Evolutionary conservation across 2,888 invertebrate genomes (phyloP).

Genomic region (Tetheella fluctuosa): DNA sequence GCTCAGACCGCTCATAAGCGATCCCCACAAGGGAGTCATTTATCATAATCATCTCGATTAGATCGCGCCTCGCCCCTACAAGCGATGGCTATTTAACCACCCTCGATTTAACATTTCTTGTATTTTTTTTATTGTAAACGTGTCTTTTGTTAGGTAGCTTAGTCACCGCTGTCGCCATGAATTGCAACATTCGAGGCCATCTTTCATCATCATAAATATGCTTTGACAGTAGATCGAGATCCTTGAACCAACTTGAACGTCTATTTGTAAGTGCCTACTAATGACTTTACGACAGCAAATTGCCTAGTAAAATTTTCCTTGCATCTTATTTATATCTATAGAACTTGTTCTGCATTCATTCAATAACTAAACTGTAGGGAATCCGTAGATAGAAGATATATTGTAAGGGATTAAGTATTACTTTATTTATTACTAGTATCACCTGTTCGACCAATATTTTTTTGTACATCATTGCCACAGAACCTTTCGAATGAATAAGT

Average conservation of each 20-base stretch:
- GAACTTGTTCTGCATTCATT: too few species aligned
- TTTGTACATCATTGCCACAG: too few species aligned
- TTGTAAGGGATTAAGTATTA: too few species aligned
- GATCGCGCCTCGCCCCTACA: constrained; percentile 74
- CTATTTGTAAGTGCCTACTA: not conserved
- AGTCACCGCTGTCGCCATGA: constrained; percentile 36
- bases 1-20: constrained; percentile 36
- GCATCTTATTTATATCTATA: too few species aligned
- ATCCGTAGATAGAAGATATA: too few species aligned
- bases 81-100: constrained; percentile 67
- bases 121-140: constrained; percentile 68
- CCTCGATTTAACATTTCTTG: constrained; percentile 82
- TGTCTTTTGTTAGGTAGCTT: constrained; percentile 60
- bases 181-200: constrained; percentile 45
- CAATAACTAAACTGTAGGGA: too few species aligned
- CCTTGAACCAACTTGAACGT: constrained; percentile 4
- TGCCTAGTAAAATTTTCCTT: not conserved
- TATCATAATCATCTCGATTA: constrained; percentile 81
- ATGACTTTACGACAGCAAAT: not conserved
- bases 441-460: too few species aligned
- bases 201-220: constrained; percentile 52
- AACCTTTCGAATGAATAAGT: too few species aligned
- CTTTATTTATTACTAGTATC: too few species aligned
- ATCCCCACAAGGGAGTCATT: constrained; percentile 57
- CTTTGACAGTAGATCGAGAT: constrained; percentile 53